Conservation (phyloP, 1,140 invertebrate species). For the Caenorhabditis briggsae region DNA sequence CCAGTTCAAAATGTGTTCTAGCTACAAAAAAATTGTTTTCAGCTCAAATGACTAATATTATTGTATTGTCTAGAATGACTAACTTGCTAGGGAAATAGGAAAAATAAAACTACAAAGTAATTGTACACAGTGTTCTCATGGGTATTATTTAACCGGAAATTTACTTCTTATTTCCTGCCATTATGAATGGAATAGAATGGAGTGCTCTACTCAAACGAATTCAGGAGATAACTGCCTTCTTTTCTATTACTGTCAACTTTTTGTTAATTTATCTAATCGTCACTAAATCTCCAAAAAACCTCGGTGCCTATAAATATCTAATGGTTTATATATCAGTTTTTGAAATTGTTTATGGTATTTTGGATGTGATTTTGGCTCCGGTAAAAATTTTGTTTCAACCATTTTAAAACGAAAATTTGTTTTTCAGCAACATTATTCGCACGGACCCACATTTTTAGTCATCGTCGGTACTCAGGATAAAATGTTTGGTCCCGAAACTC, state of each 20-base stretch:
- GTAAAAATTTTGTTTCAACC: not conserved
- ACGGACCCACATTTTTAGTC: constrained; percentile 7
- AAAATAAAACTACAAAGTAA: too few relatives aligned
- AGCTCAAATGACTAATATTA: too few relatives aligned
- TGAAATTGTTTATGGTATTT: not conserved
- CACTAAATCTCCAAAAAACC: not conserved
- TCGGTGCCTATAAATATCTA: not conserved
- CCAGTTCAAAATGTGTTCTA: too few relatives aligned
- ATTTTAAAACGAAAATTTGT: not conserved
- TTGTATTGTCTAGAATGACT: too few relatives aligned
- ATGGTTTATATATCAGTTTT: constrained; percentile 2
- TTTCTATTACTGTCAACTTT: constrained; percentile 9
- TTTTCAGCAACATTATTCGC: constrained; percentile 2
- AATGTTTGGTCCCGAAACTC: not conserved
- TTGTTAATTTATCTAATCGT: not conserved
- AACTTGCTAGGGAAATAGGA: too few relatives aligned
- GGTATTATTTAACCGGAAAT: too few relatives aligned
- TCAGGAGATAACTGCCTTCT: not conserved
- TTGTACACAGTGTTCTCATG: too few relatives aligned
- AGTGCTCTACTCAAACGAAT: not conserved
- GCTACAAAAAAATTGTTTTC: too few relatives aligned
- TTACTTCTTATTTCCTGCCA: too few relatives aligned
- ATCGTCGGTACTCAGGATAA: not conserved
- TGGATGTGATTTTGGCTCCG: not conserved
- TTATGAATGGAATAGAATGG: not conserved